Evolutionary conservation across 1,140 invertebrate species (phyloP).

Genomic region (Calosoma granatense): DNA sequence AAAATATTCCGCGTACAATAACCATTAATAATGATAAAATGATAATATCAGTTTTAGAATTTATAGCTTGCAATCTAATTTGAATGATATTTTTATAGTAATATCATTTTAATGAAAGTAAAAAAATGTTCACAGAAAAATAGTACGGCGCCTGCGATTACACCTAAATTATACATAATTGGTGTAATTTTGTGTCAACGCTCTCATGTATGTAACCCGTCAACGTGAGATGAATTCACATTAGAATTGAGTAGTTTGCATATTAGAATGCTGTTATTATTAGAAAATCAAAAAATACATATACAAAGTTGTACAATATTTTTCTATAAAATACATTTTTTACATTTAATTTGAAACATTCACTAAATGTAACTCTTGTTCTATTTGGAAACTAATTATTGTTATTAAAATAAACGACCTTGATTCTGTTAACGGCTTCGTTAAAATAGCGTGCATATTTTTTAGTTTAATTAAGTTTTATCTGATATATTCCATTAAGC

Average conservation of each 20-base stretch:
- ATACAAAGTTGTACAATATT: not conserved
- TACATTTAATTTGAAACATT: not conserved
- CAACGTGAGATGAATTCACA: too few species aligned
- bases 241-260: too few species aligned
- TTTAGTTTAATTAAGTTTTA: too few species aligned
- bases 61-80: not conserved
- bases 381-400: not conserved
- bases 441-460: too few species aligned
- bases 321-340: not conserved
- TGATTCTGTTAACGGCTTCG: too few species aligned
- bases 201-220: not conserved
- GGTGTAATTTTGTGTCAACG: conserved; percentile 1
- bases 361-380: not conserved
- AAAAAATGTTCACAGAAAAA: not conserved
- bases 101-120: conserved; percentile 1
- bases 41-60: not conserved
- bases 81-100: not conserved
- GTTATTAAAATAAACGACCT: too few species aligned
- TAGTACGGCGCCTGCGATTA: not conserved
- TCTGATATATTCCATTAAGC: too few species aligned
- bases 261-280: not conserved
- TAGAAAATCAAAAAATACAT: not conserved
- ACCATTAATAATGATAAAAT: too few species aligned
- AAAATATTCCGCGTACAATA: not conserved
- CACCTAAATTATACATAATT: not conserved